Evolutionary conservation across 2,113 vertebrate species (phyloP), one percentile per base, ranked within the genome.

Genomic region (Bujurquina vittata): DNA sequence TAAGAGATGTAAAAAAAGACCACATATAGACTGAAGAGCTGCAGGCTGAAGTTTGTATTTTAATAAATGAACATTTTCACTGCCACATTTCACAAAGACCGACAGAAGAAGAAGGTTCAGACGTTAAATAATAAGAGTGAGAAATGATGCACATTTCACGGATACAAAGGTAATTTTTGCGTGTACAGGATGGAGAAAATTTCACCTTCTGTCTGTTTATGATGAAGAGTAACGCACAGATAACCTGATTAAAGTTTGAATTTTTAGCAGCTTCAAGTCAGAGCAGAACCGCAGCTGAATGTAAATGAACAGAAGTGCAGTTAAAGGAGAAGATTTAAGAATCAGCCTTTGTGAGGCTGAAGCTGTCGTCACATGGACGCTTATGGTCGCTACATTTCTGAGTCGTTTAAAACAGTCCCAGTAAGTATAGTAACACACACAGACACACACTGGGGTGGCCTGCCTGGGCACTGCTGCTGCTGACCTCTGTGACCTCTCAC

Each of bases 401-500:
- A 46, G 4, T n/a, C 37, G 33, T 18, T 22, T 15, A 54, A 18
- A 81, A 18, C 17, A 40, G 35, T 56, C 40, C 59, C 80, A 1
- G 18, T 46, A 56, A 87, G 89, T 89, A 88, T 80, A 87, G 88
- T 81, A 79, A 93, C 69, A 86, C 43, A 83, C 76, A 86, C 69
- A 75, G 81, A 89, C 59, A 90, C 86, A 87, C 84, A 88, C 86
- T 83, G 77, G 80, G 87, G 62, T 85, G 89, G 89, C 86, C 67
- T 82, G 82, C 84, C 83, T 89, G 89, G 90, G 90, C 87, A 55
- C 86, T 92, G 91, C 88, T 93, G 88, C 92, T 92, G 90, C 87
- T 84, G 90, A 69, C 89, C 89, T 93, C 88, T 92, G 88, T 90
- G 79, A 92, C 93, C 92, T 92, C 84, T 94, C 86, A 91, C 88